Evolutionary conservation across 92 coral and sea anemone species (phyloP), one percentile per base, ranked within the genome.

Genomic region (Epizoanthus ramosus): DNA sequence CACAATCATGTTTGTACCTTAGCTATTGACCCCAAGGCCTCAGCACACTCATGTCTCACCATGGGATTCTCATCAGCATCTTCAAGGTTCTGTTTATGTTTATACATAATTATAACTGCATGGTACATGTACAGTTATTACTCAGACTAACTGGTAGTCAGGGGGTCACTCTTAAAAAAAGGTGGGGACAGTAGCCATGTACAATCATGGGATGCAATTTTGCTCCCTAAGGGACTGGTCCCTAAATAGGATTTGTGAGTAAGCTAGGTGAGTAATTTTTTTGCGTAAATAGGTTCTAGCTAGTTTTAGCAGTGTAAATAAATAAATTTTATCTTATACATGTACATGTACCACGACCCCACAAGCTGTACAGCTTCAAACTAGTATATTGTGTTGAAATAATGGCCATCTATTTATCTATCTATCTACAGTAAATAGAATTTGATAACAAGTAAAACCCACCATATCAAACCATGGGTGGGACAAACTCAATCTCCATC

Each of bases 41-140:
- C 99, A 23, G 99, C 99, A 86, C 99, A 96, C 72, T 96, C 99
- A 64, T 96, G 99, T 60, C 99, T 86, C 23, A 96, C 99, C 99
- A 96, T 96, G 18, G 99, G 92, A 57, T 93, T 96, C 86, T 96
- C 99, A 17, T 85, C 79, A 16, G 83, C 59, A 72, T 96, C 89
- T 83, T 91, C 92, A 39, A 96, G 99, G 83, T 91, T 91, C 99
- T 96, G 85, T n/a, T n/a, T n/a, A n/a, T n/a, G 18, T 28, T 28
- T 70, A 35, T 18, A 35, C 21, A 45, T 18, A 31, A 28, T 28
- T 8, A 3, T 23, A 73, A 5, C 4, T 72, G 14, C n/a, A n/a
- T n/a, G n/a, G n/a, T n/a, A n/a, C n/a, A n/a, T n/a, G 22, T 14
- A 23, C 12, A n/a, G 41, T n/a, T 70, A 70, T 25, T 37, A 37